Evolutionary conservation across 37 sponge, comb jelly and placozoan genomes (phyloP), one percentile per base, ranked within the genome.

Genomic region (Beroe ovata): DNA sequence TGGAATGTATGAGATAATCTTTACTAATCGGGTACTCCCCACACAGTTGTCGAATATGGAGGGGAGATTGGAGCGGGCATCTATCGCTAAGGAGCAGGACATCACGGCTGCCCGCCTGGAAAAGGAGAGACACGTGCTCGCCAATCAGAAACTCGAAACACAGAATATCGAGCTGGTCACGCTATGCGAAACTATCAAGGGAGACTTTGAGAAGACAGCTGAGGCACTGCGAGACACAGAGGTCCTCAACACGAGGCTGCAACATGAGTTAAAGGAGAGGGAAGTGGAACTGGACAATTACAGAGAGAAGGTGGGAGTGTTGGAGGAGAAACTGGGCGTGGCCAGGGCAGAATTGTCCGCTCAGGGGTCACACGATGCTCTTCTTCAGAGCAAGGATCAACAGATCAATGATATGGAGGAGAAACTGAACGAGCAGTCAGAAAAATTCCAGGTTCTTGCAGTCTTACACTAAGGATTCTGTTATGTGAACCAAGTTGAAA

Each of bases 341-440:
- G 8, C 41, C 36, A 77, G 84, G 38, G 54, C 21, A 0, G 84
- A 77, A 54, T 6, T 23, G 16, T 42, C 84, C n/a, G 35, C 84
- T n/a, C 54, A 39, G 16, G 33, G 28, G 16, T 42, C 84, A 4
- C 84, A 30, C 23, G 84, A 77, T 41, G 54, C 54, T 4, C 54
- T 77, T 4, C 84, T 77, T 0, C 28, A 16, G 47, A 77, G 84
- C 38, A 77, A 77, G 84, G 84, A 77, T 23, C 36, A 39, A 20
- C 84, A 77, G 84, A 77, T 77, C 22, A 42, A 42, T 4, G 84
- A 77, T 40, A n/a, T 77, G 25, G 84, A 77, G 84, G 84, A 77
- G 84, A 77, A 77, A 77, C 84, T 77, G n/a, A 77, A 77, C 54
- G 84, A 77, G 41, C 84, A 77, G 47, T 77, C 84, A 0, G 84